These are phyloP conservation scores for Mus minutoides DNA, from an alignment of 2,797 vertebrate species.

Conservation along the genomic window DNA sequence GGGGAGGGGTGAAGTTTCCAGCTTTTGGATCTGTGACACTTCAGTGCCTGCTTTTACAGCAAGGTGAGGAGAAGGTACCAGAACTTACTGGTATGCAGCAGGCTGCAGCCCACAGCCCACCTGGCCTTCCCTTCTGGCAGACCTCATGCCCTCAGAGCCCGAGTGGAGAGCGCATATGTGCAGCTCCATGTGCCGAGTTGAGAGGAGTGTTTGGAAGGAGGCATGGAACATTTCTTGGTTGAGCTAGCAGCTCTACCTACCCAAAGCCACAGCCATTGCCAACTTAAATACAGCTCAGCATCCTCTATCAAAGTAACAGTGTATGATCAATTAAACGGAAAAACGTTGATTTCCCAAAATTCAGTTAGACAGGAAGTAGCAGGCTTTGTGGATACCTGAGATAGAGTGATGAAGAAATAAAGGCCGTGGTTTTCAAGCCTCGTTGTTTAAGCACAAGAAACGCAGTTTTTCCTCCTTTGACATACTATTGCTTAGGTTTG, in stretches of 20 bases:
- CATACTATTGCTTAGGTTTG: not conserved
- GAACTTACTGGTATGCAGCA: not conserved
- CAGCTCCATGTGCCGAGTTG: not conserved
- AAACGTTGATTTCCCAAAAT: not conserved
- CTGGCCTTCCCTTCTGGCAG: not conserved
- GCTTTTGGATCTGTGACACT: not conserved
- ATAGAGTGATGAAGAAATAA: constrained; percentile 36
- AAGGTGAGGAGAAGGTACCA: not conserved
- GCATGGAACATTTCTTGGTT: not conserved
- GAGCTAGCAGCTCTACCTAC: not conserved
- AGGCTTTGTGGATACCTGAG: not conserved
- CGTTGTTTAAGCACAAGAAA: not conserved
- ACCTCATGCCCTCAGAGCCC: not conserved
- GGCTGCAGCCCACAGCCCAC: not conserved
- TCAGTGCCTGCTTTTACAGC: not conserved
- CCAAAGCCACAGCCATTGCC: not conserved
- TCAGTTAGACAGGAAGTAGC: not conserved
- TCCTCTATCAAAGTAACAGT: constrained; percentile 24
- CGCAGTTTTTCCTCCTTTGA: not conserved
- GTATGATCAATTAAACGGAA: not conserved
- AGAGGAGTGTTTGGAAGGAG: not conserved
- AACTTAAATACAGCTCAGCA: not conserved
- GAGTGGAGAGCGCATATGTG: not conserved
- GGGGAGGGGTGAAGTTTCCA: not conserved
- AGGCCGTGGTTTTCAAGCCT: not conserved